Percentiles rank a stretch among this genome's conserved stretches.
phyloP scores from a whole-genome alignment of 2,113 vertebrate genomes.

The Polyodon spathula region DNA sequence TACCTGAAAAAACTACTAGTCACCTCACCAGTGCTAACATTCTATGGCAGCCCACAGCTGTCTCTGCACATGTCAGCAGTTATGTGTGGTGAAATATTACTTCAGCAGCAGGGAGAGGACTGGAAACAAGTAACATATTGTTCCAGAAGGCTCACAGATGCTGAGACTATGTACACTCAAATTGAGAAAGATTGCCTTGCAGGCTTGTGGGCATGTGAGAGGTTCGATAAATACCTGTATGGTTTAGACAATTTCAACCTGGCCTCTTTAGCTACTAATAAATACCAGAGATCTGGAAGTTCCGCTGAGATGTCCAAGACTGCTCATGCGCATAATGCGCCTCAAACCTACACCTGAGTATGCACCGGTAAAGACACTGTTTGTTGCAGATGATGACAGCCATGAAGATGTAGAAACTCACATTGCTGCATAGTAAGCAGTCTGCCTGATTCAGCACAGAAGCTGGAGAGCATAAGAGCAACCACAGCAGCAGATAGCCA shows the following conservation, averaged over 20 bases:
- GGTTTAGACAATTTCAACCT: no score
- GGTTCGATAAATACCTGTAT: no score
- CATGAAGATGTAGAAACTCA: slow-evolving; percentile 6
- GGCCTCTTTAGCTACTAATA: slow-evolving; percentile 28
- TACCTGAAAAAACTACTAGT: no score
- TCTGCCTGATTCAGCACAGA: slow-evolving; percentile 4
- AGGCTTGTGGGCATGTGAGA: not conserved
- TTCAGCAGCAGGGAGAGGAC: not conserved
- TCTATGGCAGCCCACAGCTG: no score
- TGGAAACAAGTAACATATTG: not conserved
- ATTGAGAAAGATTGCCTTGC: not conserved
- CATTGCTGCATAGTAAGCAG: slow-evolving; percentile 2
- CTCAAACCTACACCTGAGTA: slow-evolving; percentile 12
- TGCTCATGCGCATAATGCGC: no score
- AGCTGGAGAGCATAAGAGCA: slow-evolving; percentile 6
- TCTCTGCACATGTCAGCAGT: no score
- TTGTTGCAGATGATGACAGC: slow-evolving; percentile 10
- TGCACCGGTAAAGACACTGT: slow-evolving; percentile 11
- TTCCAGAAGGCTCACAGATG: no score
- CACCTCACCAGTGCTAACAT: no score
- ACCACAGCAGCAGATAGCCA: slow-evolving; percentile 11
- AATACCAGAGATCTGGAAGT: slow-evolving; percentile 28
- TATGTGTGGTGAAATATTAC: no score
- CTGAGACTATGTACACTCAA: no score
- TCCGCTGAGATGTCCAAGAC: slow-evolving; percentile 14